Base-by-base conservation (phyloP, 2,113 vertebrate species). In the Myiopsitta monachus region DNA sequence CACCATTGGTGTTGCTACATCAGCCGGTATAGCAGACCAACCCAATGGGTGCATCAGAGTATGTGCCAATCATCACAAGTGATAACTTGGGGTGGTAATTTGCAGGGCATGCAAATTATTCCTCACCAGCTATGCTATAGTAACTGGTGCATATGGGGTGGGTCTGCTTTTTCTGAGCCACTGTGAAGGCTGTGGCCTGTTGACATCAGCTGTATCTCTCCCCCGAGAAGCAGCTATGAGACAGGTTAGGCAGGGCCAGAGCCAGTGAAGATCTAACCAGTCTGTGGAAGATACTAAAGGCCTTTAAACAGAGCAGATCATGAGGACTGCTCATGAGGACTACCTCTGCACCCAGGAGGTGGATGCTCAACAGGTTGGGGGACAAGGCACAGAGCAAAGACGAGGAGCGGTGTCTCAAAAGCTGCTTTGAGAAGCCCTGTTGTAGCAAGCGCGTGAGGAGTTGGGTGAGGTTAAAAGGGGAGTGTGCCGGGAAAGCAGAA, bases 401-500 rank as follows among this genome's bases (percentile, higher is more conserved):
- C 63, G 39, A 72, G 36, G 38, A 90, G 18, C 18, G 9, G 11
- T 49, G 54, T 73, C 59, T 69, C 15, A 0, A 78, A 49, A 59
- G 38, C 44, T 75, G 68, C n/a, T 67, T 38, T 26, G 51, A 86
- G 92, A 59, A 85, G 41, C 70, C 22, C 57, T 31, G 36, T 43
- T 72, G 47, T 16, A 51, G 31, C 12, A 12, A 82, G 63, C 11
- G 10, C 28, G 39, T 0, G 0, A 41, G 31, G 31, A 62, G 66
- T 41, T 1, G 1, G 52, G 39, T 67, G n/a, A 59, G 52, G 91
- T 81, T 83, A 79, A 93, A 81, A 90, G 68, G n/a, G 27, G 69
- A 91, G 78, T 4, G 38, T 91, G 94, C 91, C 70, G 33, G 94
- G 92, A 94, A 93, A 95, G 94, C 94, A 94, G 73, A 83, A 92